Evolutionary conservation across 2,888 invertebrate species (phyloP), one percentile per base, ranked within the genome.

Genomic region (Dorcus hopei): DNA sequence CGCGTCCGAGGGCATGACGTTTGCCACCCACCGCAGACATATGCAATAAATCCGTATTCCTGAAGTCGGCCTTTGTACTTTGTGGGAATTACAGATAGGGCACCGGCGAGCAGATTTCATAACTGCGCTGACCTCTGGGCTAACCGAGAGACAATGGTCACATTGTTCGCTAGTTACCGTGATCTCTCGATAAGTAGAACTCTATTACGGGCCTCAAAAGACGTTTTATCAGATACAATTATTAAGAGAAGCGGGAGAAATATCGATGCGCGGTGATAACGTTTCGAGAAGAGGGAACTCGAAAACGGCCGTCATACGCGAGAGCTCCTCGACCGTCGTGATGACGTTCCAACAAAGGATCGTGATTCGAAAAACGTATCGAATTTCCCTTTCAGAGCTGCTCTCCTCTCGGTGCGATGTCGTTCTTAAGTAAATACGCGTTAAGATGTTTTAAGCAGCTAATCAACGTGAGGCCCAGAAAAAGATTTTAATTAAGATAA

Each of bases 31-130:
- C 76, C 64, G 66, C 63, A 73, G 72, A 73, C 74, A 74, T 73
- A 69, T 72, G 72, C 74, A 73, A 75, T 76, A 75, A 76, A 77
- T 77, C 73, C 73, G 72, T 74, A 75, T 74, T 74, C 69, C 70
- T 69, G 67, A 68, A 70, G 69, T 66, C 68, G 65, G 66, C 63
- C 68, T 70, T 71, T 72, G 69, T 71, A 65, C 67, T 71, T 71
- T 72, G 70, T 72, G 72, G 70, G 72, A 72, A 72, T 69, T 68
- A 68, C 71, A 23, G 9, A 42, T 14, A 33, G 42, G 42, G 14
- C 42, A 16, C 42, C 38, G 38, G 58, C 49, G 42, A 19, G 8
- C 43, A 48, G 16, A 50, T 39, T 14, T 23, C 52, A 45, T 11
- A 38, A 47, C 45, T 43, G 56, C 56, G 57, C 61, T 60, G 64